A percentile compares a stretch with the other conserved stretches of the same genome.
phyloP scores from a whole-genome alignment of 2,888 invertebrate species.

The Drosophila anceps region DNA sequence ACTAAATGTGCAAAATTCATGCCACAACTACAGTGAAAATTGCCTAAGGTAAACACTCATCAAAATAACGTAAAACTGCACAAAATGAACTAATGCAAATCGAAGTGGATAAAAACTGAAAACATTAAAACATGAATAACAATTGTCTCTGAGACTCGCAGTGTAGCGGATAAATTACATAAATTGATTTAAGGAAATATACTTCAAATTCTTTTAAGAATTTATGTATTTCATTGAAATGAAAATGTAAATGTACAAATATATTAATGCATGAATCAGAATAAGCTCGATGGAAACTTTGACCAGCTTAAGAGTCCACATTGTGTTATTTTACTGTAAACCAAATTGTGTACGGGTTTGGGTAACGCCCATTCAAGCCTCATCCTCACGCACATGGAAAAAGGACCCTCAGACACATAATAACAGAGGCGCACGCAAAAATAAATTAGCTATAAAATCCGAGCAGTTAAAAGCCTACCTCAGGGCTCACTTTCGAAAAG shows the following conservation, averaged over 20 bases:
- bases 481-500: slow-evolving; percentile 35
- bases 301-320: not conserved
- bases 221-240: too few species aligned
- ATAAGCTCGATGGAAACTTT: too few species aligned
- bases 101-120: not conserved
- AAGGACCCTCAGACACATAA: slow-evolving; percentile 35
- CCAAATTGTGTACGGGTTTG: not conserved
- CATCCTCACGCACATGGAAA: not conserved
- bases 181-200: too few species aligned
- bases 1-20: slow-evolving; percentile 15
- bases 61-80: not conserved
- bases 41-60: not conserved
- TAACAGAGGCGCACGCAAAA: slow-evolving; percentile 49
- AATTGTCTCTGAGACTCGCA: not conserved
- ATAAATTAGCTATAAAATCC: slow-evolving; percentile 75
- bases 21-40: slow-evolving; percentile 7
- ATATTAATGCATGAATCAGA: not conserved
- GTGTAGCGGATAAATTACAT: too few species aligned
- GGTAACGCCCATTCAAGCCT: slow-evolving; percentile 2
- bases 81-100: not conserved
- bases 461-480: slow-evolving; percentile 67
- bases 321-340: slow-evolving; percentile 4
- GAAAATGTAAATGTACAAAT: not conserved
- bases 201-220: too few species aligned
- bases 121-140: not conserved